phyloP scores from a whole-genome alignment of 2,113 vertebrate genomes.

The rabbit (Oryctolagus cuniculus) region mOryCun1.1 NC_091436.1:11918001-11918500 shows the following conservation, averaged over 20 bases:
- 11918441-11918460: too few species aligned
- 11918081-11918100: slow-evolving; percentile 10
- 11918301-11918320: not conserved
- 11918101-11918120: not conserved
- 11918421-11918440: too few species aligned
- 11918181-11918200: not conserved
- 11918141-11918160: not conserved
- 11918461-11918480: too few species aligned
- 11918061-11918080: not conserved
- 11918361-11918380: not conserved
- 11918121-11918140: not conserved
- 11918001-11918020: not conserved
- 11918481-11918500: too few species aligned
- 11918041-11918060: not conserved
- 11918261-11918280: not conserved
- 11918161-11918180: not conserved
- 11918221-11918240: slow-evolving; percentile 20
- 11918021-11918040: not conserved
- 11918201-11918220: not conserved
- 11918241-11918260: not conserved
- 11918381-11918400: not conserved
- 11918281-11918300: slow-evolving; percentile 18
- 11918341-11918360: not conserved
- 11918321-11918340: not conserved
- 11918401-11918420: not conserved